Evolutionary conservation across 2,113 vertebrate genomes (phyloP).

Genomic region (Melanostigma gelatinosum): DNA sequence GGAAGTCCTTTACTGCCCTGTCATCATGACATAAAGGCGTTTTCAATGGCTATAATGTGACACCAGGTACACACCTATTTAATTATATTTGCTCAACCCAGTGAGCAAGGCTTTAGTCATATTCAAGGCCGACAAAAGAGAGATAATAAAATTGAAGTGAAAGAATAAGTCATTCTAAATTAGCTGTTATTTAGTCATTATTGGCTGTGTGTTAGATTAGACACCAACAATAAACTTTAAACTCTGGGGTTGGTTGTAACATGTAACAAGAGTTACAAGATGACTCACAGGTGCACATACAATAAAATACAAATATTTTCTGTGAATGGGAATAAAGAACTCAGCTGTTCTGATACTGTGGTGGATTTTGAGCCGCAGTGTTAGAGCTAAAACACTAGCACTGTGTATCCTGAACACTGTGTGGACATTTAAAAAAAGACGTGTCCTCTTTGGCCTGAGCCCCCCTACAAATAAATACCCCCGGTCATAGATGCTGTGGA

Average conservation of each 20-base stretch:
- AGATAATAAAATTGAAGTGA: not conserved
- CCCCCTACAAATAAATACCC: constrained; percentile 26
- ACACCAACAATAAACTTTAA: not conserved
- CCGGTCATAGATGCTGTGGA: not conserved
- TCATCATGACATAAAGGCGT: constrained; percentile 16
- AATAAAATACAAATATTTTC: not conserved
- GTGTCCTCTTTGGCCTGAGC: not conserved
- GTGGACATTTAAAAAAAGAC: not conserved
- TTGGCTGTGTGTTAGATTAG: not conserved
- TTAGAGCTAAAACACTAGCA: not conserved
- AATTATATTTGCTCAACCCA: constrained; percentile 25
- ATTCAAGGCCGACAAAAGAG: not conserved
- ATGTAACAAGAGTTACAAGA: not conserved
- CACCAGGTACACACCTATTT: constrained; percentile 33
- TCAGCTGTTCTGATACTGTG: not conserved
- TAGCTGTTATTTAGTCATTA: not conserved
- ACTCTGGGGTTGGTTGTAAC: not conserved
- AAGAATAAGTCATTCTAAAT: not conserved
- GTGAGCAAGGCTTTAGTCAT: constrained; percentile 16
- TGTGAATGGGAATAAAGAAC: not conserved
- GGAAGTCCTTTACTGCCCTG: constrained; percentile 21
- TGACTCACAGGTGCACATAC: not conserved
- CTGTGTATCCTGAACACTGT: not conserved
- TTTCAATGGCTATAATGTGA: constrained; percentile 2
- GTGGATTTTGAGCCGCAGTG: not conserved